Percentiles rank a stretch among this genome's conserved stretches.
Evolutionary conservation across 2,797 vertebrate genomes (phyloP).

Genomic region (Muraenolepis orangiensis): DNA sequence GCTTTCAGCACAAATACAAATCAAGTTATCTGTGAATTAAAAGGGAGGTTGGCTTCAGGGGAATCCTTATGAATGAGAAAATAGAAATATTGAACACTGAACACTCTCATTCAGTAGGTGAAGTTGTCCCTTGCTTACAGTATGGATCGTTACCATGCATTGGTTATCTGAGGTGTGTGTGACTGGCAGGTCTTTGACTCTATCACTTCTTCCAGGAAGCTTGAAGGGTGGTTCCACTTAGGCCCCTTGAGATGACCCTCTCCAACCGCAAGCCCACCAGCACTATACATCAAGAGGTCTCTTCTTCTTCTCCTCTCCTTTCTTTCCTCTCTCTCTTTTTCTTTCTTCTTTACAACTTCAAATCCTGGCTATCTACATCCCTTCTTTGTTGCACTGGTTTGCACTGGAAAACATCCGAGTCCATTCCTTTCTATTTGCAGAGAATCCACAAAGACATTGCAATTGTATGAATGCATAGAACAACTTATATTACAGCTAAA

Average conservation of each 20-base stretch:
- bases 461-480: neutral
- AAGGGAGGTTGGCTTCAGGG: too few species aligned
- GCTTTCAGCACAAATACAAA: neutral
- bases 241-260: conserved; percentile 26
- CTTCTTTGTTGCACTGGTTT: neutral
- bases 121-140: neutral
- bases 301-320: conserved; percentile 5
- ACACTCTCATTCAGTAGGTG: neutral
- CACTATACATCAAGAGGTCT: neutral
- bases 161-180: conserved; percentile 14
- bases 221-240: conserved; percentile 41
- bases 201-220: conserved; percentile 53
- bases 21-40: neutral
- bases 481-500: neutral
- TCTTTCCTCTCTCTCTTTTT: conserved; percentile 14
- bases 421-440: neutral
- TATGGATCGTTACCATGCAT: neutral
- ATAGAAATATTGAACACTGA: neutral
- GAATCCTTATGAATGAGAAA: neutral
- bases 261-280: conserved; percentile 43
- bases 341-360: neutral
- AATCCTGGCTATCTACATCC: neutral
- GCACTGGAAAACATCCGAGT: neutral
- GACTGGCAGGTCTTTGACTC: conserved; percentile 17
- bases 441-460: neutral